Evolutionary conservation across 2,888 invertebrate genomes (phyloP), one percentile per base, ranked within the genome.

Genomic region (Elaeidobius kamerunicus): DNA sequence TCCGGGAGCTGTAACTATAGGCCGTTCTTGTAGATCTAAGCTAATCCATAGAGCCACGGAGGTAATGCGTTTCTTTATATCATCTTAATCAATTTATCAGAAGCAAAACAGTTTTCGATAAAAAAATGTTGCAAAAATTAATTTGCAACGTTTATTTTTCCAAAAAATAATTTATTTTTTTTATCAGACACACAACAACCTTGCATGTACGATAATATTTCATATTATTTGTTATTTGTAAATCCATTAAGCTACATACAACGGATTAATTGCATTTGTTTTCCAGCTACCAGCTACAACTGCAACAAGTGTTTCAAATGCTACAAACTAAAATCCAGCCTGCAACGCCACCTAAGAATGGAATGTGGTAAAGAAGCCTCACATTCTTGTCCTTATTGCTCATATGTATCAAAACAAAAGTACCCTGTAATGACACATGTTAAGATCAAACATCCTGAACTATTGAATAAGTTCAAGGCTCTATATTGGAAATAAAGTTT

Each of bases 331-430:
- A 42, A 17, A 32, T 34, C 34, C 2, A 36, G 36, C 7, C 30
- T 50, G 7, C 27, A 4, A n/a, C 43, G 38, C 14, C 50, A 50
- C 23, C 16, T 36, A 20, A 50, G 34, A 23, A 20, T 38, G 1
- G 45, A 51, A 11, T 51, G 45, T 17, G 45, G 39, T 2, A 45
- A 51, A 30, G 39, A 16, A 1, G 35, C 51, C 1, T n/a, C n/a
- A 1, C 35, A 42, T 16, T 19, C 12, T 11, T 51, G 51, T 18
- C 45, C 45, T 1, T 45, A 51, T 27, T 51, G 51, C 14, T 23
- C 23, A 11, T 50, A 50, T 28, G 32, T 20, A 15, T 42, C 50
- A 4, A 43, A 50, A n/a, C 42, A 44, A 16, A 35, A 20, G 36
- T 35, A 35, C 16, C 42, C 35, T 6, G 20, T 50, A 3, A 16